Conservation (phyloP, 2,797 vertebrate genomes). For the Rhabdomys pumilio region DNA sequence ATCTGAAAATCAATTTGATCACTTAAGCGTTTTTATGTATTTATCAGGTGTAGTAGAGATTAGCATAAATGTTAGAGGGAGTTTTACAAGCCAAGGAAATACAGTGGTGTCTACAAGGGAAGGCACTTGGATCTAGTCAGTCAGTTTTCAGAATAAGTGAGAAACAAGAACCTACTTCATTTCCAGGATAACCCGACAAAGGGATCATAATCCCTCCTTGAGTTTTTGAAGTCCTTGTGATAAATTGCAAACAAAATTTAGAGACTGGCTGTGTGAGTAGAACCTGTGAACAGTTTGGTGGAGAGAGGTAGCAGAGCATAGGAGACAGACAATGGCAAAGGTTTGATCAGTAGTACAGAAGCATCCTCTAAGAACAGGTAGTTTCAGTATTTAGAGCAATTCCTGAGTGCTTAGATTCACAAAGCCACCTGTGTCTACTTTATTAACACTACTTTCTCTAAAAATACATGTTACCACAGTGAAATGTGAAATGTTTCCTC, state of each 20-base stretch:
- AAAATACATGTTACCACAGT: rapidly evolving
- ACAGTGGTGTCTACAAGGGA: not conserved
- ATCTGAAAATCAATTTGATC: not conserved
- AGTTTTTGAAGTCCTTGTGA: not conserved
- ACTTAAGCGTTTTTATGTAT: not conserved
- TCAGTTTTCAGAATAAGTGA: not conserved
- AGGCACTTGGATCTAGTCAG: not conserved
- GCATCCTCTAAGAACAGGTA: not conserved
- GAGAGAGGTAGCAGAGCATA: not conserved
- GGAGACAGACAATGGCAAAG: not conserved
- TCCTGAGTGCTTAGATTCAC: not conserved
- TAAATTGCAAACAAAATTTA: not conserved
- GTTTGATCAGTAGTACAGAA: not conserved
- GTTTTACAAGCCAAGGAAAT: not conserved
- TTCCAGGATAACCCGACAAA: not conserved
- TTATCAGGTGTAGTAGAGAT: not conserved
- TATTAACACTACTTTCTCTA: not conserved
- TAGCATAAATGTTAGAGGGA: not conserved
- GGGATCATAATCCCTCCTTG: rapidly evolving
- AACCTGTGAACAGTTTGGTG: not conserved
- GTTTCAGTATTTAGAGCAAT: not conserved
- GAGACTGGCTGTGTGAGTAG: not conserved
- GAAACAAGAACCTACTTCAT: not conserved
- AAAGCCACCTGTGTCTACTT: not conserved
- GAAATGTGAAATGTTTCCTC: not conserved